Evolutionary conservation across 2,797 vertebrate species (phyloP), one percentile per base, ranked within the genome.

Genomic region (Hapalemur alaotrensis): DNA sequence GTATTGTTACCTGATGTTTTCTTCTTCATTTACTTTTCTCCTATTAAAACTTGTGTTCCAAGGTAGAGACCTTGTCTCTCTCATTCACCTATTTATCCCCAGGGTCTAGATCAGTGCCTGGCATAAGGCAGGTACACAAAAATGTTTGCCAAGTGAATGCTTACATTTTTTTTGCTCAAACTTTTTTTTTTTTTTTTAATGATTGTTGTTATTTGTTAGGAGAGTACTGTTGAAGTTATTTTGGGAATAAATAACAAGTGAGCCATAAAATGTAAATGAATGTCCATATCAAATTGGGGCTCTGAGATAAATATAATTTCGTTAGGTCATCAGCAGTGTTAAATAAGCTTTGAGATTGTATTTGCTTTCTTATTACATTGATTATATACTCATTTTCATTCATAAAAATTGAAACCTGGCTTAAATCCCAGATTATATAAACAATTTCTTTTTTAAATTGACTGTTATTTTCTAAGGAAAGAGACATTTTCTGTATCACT

Each of bases 381-480:
- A 89, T 95, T 96, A 63, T 85, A 22, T 46, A 41, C 92, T 84
- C 89, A 65, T 91, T 95, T 93, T 38, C 54, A 93, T 91, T 97
- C 67, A 82, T 83, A 91, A 96, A 95, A 95, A 82, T 80, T 84
- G 54, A 87, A 95, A 90, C 41, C 35, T 92, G 72, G 72, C 65
- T 83, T 81, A 94, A 94, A 96, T 91, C 61, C 25, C 48, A 96
- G 73, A 67, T 83, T 92, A 57, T 43, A 46, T 75, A 78, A 95
- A 73, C 25, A 78, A 48, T 93, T 84, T 63, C 30, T 92, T 92
- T 92, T 80, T 78, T 63, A 72, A 96, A 78, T 87, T 72, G 43
- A 93, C 65, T 73, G 28, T 94, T 86, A 76, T 94, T 97, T 96
- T 93, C 14, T 54, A 75, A 95, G 61, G 85, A 92, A 81, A 89